These are phyloP conservation scores for Monodelphis domestica DNA, from an alignment of 2,797 vertebrate genomes.

Conservation along the genomic window DNA sequence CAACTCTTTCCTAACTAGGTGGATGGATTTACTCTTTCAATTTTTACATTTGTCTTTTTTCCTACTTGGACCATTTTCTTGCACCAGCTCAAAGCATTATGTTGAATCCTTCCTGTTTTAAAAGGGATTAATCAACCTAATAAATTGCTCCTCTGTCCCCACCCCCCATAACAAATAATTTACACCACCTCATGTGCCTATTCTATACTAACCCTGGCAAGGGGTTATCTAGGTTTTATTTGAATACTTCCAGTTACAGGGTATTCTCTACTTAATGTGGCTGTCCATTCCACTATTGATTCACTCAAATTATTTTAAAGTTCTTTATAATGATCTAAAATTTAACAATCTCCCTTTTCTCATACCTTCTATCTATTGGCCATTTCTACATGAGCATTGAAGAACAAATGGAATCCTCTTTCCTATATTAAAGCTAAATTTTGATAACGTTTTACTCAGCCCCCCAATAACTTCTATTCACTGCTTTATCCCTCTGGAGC, in stretches of 20 bases:
- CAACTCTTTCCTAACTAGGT: background rate
- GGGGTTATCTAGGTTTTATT: background rate
- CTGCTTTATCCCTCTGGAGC: background rate
- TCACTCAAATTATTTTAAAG: background rate
- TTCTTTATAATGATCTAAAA: background rate
- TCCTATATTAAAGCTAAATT: background rate
- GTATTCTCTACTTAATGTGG: background rate
- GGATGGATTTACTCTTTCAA: background rate
- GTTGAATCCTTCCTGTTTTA: background rate
- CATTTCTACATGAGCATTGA: background rate
- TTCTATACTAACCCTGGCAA: background rate
- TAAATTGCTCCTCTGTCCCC: background rate
- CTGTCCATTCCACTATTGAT: background rate
- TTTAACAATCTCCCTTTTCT: background rate
- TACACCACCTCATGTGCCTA: background rate
- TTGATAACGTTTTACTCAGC: background rate
- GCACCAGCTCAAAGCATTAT: background rate
- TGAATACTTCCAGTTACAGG: background rate
- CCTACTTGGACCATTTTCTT: background rate
- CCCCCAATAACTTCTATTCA: background rate
- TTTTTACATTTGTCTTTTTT: background rate
- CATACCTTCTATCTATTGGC: background rate
- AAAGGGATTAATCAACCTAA: background rate
- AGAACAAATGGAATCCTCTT: background rate
- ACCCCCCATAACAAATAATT: background rate